phyloP scores from a whole-genome alignment of 2,797 vertebrate genomes.

The Falco peregrinus region DNA sequence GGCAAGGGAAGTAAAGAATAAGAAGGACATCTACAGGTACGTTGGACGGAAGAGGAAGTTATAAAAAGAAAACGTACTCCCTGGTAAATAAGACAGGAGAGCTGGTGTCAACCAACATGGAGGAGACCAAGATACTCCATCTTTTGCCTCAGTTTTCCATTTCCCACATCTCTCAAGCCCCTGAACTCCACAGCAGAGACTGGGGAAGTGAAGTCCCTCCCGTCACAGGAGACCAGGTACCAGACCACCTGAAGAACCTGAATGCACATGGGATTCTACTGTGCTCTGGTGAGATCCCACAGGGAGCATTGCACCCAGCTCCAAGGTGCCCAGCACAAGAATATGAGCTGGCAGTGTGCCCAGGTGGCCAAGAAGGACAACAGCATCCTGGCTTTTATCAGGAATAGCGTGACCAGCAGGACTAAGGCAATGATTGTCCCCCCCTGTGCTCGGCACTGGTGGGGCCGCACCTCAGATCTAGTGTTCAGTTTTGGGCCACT shows the following conservation, averaged over 20 bases:
- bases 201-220: neutral
- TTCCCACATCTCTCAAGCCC: neutral
- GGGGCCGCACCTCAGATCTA: no score
- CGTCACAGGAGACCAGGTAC: neutral
- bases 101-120: neutral
- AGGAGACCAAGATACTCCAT: neutral
- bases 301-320: neutral
- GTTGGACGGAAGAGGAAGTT: neutral
- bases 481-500: no score
- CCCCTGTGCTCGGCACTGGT: no score
- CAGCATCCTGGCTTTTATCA: no score
- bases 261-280: no score
- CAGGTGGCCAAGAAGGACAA: no score
- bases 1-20: neutral
- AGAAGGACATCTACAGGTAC: no score
- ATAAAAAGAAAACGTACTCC: neutral
- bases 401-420: no score
- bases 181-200: neutral
- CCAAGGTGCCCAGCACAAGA: no score
- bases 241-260: neutral
- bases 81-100: neutral
- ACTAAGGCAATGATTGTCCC: no score
- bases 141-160: neutral
- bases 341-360: no score
- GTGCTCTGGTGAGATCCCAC: neutral